Conservation (phyloP, 2,888 invertebrate genomes). For the Amphimallon solstitiale region DNA sequence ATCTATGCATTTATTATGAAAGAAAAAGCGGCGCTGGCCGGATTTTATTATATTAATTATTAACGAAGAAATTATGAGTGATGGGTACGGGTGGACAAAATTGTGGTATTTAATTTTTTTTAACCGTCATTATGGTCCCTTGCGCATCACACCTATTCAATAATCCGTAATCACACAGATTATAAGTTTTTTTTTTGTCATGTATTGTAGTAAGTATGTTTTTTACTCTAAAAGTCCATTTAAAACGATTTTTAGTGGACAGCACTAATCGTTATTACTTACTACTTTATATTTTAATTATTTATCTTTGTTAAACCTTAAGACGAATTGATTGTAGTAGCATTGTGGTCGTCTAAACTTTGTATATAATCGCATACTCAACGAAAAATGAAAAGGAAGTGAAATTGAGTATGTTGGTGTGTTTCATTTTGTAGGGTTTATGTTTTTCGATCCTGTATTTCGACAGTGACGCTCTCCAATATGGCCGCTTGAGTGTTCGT, state of each 20-base stretch:
- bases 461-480: conserved; percentile 77
- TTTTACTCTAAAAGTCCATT: not conserved
- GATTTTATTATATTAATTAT: conserved; percentile 3
- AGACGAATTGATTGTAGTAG: too few relatives aligned
- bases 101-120: not conserved
- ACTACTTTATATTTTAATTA: not conserved
- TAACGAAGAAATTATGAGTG: not conserved
- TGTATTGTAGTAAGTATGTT: not conserved
- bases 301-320: too few relatives aligned
- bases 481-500: conserved; percentile 61
- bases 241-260: not conserved
- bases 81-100: conserved; percentile 15
- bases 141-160: conserved; percentile 35
- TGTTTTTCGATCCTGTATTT: conserved; percentile 70
- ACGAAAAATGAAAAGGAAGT: too few relatives aligned
- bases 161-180: not conserved
- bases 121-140: conserved; percentile 37
- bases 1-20: not conserved
- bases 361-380: too few relatives aligned
- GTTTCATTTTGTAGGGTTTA: not conserved
- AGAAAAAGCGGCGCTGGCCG: conserved; percentile 22
- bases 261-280: not conserved
- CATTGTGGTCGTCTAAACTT: not conserved
- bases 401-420: conserved; percentile 26
- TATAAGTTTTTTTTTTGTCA: conserved; percentile 10